These are phyloP conservation scores for Hirtodrosophila confusa DNA, from an alignment of 2,888 invertebrate genomes.

Conservation along the genomic window DNA sequence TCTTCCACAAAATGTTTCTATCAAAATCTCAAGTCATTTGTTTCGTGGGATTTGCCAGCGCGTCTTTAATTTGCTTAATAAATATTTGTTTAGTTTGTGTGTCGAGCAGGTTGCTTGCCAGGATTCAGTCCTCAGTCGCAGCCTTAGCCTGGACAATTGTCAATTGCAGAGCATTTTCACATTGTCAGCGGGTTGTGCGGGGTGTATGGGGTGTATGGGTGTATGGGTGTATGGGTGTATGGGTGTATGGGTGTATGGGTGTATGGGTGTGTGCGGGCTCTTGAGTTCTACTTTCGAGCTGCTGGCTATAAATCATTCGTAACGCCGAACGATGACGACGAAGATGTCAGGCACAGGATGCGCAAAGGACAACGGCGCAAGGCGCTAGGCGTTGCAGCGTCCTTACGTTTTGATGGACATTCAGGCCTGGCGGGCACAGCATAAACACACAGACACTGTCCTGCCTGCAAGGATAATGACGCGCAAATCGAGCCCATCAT, in stretches of 20 bases:
- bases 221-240: conserved; percentile 7
- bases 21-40: conserved; percentile 72
- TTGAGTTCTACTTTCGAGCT: conserved; percentile 49
- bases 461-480: conserved; percentile 69
- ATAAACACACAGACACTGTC: conserved; percentile 25
- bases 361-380: conserved; percentile 46
- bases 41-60: conserved; percentile 69
- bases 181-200: conserved; percentile 29
- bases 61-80: conserved; percentile 76
- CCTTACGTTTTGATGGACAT: conserved; percentile 67
- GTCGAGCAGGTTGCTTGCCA: conserved; percentile 18
- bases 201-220: conserved; percentile 4
- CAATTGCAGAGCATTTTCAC: conserved; percentile 67
- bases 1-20: conserved; percentile 12
- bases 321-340: conserved; percentile 69
- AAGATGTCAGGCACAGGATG: conserved; percentile 71
- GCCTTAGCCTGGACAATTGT: conserved; percentile 60
- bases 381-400: conserved; percentile 59
- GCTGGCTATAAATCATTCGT: conserved; percentile 66
- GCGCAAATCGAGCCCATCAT: conserved; percentile 75
- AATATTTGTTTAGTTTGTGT: conserved; percentile 66
- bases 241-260: conserved; percentile 1
- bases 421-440: conserved; percentile 59
- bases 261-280: conserved; percentile 31
- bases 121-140: background rate